Conservation (phyloP, 2,888 invertebrate genomes). For the Acleris holmiana region DNA sequence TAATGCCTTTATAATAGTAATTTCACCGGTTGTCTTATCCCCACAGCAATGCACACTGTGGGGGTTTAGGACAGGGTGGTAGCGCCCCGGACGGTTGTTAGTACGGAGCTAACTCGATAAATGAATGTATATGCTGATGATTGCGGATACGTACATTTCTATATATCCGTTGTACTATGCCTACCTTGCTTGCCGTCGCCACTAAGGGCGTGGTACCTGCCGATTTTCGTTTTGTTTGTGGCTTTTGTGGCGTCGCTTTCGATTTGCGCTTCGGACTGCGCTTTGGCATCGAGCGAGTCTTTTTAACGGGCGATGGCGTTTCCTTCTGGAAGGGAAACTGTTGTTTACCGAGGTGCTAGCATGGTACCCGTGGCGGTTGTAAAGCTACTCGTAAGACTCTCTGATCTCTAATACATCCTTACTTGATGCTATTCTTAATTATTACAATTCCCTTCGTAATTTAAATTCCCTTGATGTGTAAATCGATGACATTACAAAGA, state of each 20-base stretch:
- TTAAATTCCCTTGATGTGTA: too few relatives aligned
- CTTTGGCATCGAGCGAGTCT: constrained; percentile 67
- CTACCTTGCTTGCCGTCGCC: constrained; percentile 82
- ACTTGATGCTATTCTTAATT: too few relatives aligned
- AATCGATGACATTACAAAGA: too few relatives aligned
- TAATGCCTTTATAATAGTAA: too few relatives aligned
- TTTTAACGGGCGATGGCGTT: constrained; percentile 66
- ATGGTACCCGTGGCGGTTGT: constrained; percentile 4
- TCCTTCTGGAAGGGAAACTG: constrained; percentile 57
- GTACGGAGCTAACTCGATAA: constrained; percentile 46
- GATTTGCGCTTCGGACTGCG: constrained; percentile 71
- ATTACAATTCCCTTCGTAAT: too few relatives aligned
- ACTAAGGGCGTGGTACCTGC: constrained; percentile 76
- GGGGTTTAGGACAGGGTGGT: too few relatives aligned
- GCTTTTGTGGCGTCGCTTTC: constrained; percentile 54
- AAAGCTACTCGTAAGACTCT: background rate
- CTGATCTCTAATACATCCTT: background rate
- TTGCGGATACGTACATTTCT: constrained; percentile 84
- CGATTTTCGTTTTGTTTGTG: constrained; percentile 64
- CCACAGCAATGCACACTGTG: too few relatives aligned
- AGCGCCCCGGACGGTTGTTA: background rate
- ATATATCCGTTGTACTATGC: constrained; percentile 85
- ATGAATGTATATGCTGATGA: constrained; percentile 74
- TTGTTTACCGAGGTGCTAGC: constrained; percentile 17
- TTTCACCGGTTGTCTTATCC: too few relatives aligned